phyloP scores from a whole-genome alignment of 2,797 vertebrate genomes.

The Streptopelia turtur region DNA sequence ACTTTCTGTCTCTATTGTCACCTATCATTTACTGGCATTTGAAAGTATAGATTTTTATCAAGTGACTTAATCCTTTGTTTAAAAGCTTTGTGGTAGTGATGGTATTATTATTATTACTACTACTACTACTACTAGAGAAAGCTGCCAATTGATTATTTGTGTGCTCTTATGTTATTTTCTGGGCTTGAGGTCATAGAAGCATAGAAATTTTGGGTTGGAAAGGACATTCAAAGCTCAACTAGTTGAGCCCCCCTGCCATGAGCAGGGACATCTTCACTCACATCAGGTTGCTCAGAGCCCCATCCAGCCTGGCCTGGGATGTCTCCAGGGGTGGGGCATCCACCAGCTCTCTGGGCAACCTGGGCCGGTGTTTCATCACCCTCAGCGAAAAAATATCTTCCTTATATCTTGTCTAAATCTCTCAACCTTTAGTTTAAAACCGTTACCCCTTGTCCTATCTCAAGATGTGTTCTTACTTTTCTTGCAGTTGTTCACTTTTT shows the following conservation, averaged over 20 bases:
- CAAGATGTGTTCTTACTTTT: neutral
- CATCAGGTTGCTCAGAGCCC: neutral
- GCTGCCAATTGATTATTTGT: neutral
- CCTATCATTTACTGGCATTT: neutral
- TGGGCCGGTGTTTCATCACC: neutral
- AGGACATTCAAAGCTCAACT: neutral
- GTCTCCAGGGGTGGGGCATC: neutral
- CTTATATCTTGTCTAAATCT: neutral
- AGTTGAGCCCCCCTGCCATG: neutral
- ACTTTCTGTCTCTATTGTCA: neutral
- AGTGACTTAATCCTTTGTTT: neutral
- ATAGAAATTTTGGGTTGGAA: neutral
- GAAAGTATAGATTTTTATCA: neutral
- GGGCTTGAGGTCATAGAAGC: neutral
- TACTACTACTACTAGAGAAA: neutral
- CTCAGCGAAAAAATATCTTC: rapidly evolving
- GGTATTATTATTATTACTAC: neutral
- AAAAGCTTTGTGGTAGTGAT: neutral
- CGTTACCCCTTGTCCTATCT: rapidly evolving
- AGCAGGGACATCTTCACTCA: neutral
- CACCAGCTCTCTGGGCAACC: neutral
- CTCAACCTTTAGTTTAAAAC: neutral
- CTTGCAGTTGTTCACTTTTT: neutral
- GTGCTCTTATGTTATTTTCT: neutral
- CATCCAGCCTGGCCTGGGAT: too few species aligned